phyloP scores from a whole-genome alignment of 2,888 invertebrate genomes.

The Pristionchus mayeri region DNA sequence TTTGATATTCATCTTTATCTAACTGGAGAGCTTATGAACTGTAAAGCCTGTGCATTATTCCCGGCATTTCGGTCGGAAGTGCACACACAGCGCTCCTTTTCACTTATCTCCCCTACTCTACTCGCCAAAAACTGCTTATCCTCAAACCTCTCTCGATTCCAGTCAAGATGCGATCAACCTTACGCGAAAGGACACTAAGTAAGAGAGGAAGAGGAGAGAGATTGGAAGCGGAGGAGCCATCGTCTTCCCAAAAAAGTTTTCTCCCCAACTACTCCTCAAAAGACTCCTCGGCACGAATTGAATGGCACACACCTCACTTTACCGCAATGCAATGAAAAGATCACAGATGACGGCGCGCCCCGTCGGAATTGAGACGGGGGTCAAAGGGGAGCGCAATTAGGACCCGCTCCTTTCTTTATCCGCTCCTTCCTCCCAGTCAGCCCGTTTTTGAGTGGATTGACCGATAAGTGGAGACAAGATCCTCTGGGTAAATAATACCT shows the following conservation, averaged over 20 bases:
- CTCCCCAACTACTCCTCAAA: constrained; percentile 7
- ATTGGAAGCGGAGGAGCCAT: neutral
- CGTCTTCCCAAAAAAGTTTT: neutral
- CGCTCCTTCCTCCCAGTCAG: neutral
- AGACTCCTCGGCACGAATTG: neutral
- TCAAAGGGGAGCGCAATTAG: neutral
- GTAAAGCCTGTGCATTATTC: no score
- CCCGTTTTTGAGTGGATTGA: neutral
- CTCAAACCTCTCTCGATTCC: neutral
- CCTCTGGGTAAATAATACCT: constrained; percentile 2
- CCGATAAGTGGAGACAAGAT: neutral
- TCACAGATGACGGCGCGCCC: neutral
- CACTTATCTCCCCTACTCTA: neutral
- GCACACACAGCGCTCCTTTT: neutral
- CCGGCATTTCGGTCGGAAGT: neutral
- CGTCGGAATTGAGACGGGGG: neutral
- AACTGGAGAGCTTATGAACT: no score
- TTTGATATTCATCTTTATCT: neutral
- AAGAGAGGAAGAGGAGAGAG: neutral
- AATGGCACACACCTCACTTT: constrained; percentile 19
- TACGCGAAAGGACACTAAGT: neutral
- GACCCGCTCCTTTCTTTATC: no score
- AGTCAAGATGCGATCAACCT: neutral
- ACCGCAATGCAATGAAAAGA: constrained; percentile 38
- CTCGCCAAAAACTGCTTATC: constrained; percentile 13